Evolutionary conservation across 2,888 invertebrate genomes (phyloP).

Genomic region (Vanessa cardui): DNA sequence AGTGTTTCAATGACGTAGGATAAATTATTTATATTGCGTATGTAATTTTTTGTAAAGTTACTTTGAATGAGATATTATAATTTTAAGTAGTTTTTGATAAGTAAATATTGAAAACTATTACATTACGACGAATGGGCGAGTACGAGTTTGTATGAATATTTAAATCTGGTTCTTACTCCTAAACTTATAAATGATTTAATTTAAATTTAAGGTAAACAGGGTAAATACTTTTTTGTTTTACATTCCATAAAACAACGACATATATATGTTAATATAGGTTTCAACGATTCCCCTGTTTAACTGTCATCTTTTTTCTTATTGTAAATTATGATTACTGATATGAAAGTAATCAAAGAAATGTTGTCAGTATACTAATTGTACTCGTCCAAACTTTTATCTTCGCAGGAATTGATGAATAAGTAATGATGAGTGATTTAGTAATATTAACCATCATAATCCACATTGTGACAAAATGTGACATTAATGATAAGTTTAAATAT

Average conservation of each 20-base stretch:
- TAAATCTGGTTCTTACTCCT: neutral
- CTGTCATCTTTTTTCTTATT: neutral
- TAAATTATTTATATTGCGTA: conserved; percentile 59
- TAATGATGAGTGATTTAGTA: conserved; percentile 67
- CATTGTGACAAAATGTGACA: conserved; percentile 80
- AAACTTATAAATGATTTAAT: conserved; percentile 22
- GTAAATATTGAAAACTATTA: conserved; percentile 69
- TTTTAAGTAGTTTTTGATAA: conserved; percentile 81
- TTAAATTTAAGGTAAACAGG: conserved; percentile 69
- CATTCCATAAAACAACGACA: neutral
- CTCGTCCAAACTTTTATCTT: conserved; percentile 77
- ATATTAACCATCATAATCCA: conserved; percentile 63
- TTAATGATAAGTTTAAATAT: conserved; percentile 20
- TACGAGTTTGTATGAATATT: conserved; percentile 44
- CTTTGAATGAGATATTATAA: conserved; percentile 69
- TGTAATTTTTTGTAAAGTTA: conserved; percentile 78
- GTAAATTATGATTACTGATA: neutral
- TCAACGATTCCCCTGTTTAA: conserved; percentile 12
- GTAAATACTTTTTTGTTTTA: conserved; percentile 52
- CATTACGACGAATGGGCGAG: conserved; percentile 68
- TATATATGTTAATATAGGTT: neutral
- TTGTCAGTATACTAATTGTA: conserved; percentile 45
- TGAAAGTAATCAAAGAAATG: neutral
- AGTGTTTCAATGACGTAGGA: conserved; percentile 64
- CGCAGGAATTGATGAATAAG: conserved; percentile 78